Base-by-base conservation (phyloP, 1,140 invertebrate genomes). In the Heterodera carotae region DNA sequence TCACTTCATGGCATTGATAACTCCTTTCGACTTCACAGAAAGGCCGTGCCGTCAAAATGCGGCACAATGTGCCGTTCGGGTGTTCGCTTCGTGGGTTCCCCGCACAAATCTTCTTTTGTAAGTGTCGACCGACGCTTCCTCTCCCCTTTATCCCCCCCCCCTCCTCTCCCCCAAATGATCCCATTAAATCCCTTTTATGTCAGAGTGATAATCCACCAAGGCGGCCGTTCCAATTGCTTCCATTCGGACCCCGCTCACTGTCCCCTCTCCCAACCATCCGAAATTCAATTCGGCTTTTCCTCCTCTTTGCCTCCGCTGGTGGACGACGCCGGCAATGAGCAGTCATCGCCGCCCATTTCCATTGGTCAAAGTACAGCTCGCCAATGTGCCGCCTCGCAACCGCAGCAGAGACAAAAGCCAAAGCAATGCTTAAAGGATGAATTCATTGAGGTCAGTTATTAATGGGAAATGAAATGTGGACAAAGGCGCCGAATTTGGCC, bases 61-160 rank as follows among this genome's bases (percentile, higher is more conserved):
- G 2, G 81, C 80, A n/a, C 81, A 88, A 72, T 87, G 86, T 78
- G 79, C 85, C 48, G 84, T 88, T 80, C 86, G 78, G 64, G 80
- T 87, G 15, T 84, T 86, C 70, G 85, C 86, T 15, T 77, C 85
- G 2, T 88, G 86, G 79, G 77, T 87, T 15, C 79, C 81, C 0
- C 62, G 74, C 53, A 87, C 85, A 7, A 87, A 87, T 78, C 69
- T 87, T 18, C 75, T 87, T n/a, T 69, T 87, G 69, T 83, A 86
- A 29, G 75, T 84, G 48, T n/a, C 39, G 39, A 6, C 39, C 2
- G 6, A 43, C 39, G 6, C 39, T 8, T 12, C 39, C 39, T 43
- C 12, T 43, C 12, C 39, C 12, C 39, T 43, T 43, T 8, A 43
- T 43, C 12, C 12, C 39, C 39, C 39, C 36, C 22, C 25, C 59